Evolutionary conservation across 2,797 vertebrate genomes (phyloP), one percentile per base, ranked within the genome.

Genomic region (Hydrocynus forskahlii): DNA sequence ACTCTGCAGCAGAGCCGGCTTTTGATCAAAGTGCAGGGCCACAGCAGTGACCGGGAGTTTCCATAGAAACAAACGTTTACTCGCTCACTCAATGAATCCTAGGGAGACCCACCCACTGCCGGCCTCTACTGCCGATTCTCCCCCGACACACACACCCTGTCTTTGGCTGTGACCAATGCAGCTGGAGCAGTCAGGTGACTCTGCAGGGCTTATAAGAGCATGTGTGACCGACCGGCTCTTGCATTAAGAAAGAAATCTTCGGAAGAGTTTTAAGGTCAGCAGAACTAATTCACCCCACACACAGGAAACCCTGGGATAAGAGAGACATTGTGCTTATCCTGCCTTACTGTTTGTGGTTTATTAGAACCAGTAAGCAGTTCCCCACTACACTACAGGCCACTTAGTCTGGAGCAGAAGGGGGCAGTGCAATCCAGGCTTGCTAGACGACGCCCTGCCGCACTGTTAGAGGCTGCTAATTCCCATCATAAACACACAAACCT

Each of bases 191-290:
- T 79, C 84, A 87, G 75, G 80, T 86, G 80, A 81, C 73, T 90
- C 91, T 83, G 88, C 84, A 83, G 75, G 50, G 86, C 57, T 79
- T 75, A 77, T 63, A 63, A 19, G 19, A 63, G 68, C 50, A 74
- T 76, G 62, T 66, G 79, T 66, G 76, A 73, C 78, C 87, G 89
- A 91, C 78, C 86, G 91, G 91, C 92, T 81, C 89, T 84, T 81
- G 78, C 83, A 79, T 84, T 78, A 88, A 92, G 86, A 85, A 86
- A 52, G 86, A 75, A 84, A 79, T 86, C 75, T 86, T 91, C 89
- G 88, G 87, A 79, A 71, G 48, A 4, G 75, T 75, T 57, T 64
- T 63, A 69, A 38, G n/a, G 55, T 21, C 71, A 21, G 77, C 45
- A 69, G 75, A 69, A 72, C 50, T 40, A 76, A 79, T 66, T 62